phyloP scores from a whole-genome alignment of 92 coral and sea anemone species.

The Hydrozoanthus gracilis region DNA sequence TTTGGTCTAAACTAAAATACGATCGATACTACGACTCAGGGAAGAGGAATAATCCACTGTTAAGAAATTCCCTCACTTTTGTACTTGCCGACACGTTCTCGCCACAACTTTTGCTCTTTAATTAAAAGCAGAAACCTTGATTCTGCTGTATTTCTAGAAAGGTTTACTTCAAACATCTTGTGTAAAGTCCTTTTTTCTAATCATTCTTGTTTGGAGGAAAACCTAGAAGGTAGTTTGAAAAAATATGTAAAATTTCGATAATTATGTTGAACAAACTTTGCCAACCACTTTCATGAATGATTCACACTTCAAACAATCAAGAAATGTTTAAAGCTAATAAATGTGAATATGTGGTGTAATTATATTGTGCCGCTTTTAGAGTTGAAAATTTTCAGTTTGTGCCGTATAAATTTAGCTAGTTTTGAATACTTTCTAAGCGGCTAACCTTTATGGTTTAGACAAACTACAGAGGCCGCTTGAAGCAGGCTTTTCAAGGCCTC shows the following conservation, averaged over 20 bases:
- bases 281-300: slow-evolving; percentile 38
- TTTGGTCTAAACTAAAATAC: too few relatives aligned
- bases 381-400: neutral
- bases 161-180: neutral
- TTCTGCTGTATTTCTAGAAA: neutral
- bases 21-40: too few relatives aligned
- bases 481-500: neutral
- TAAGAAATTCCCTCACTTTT: neutral
- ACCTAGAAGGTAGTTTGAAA: neutral
- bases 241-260: slow-evolving; percentile 7
- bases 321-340: slow-evolving; percentile 40
- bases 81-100: neutral
- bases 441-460: neutral
- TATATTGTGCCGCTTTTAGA: neutral
- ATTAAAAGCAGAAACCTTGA: too few relatives aligned
- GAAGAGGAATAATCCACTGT: neutral
- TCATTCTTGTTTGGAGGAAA: neutral
- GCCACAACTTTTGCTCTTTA: neutral
- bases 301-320: slow-evolving; percentile 37
- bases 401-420: neutral
- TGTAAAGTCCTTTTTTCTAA: neutral
- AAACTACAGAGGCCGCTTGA: slow-evolving; percentile 5
- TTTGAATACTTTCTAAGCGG: neutral
- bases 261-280: slow-evolving; percentile 44
- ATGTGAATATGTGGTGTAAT: slow-evolving; percentile 14